phyloP scores from a whole-genome alignment of 2,113 vertebrate genomes.

The Ammodramus savannarum region DNA sequence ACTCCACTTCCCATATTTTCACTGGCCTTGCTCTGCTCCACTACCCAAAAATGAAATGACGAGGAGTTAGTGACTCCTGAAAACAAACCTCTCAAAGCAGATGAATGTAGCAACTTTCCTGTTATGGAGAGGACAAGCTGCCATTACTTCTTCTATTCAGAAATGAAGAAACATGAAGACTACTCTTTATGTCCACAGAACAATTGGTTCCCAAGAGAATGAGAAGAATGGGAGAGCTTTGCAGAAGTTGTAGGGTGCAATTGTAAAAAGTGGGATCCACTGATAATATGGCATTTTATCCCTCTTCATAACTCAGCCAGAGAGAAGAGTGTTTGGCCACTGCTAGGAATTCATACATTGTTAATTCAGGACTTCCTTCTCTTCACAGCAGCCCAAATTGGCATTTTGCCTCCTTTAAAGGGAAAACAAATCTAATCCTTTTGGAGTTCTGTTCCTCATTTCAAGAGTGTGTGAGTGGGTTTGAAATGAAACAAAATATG shows the following conservation, averaged over 20 bases:
- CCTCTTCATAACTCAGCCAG: neutral
- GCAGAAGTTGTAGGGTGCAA: neutral
- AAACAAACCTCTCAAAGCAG: neutral
- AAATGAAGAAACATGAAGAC: neutral
- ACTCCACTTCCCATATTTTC: neutral
- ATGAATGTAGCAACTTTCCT: neutral
- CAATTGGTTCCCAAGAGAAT: neutral
- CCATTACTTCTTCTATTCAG: neutral
- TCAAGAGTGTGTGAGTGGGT: conserved; percentile 27
- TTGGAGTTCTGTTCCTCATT: conserved; percentile 52
- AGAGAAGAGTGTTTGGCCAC: neutral
- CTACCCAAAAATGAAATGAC: neutral
- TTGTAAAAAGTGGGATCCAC: neutral
- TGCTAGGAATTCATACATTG: neutral
- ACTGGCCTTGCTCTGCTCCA: neutral
- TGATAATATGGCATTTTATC: neutral
- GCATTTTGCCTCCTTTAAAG: conserved; percentile 37
- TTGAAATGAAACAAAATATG: conserved; percentile 55
- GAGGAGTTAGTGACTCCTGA: neutral
- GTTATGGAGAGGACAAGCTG: neutral
- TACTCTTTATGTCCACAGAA: neutral
- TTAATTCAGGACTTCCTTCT: conserved; percentile 37
- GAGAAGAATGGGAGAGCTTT: neutral
- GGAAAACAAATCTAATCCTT: conserved; percentile 45
- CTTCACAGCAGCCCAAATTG: conserved; percentile 23